Evolutionary conservation across 2,888 invertebrate species (phyloP), one percentile per base, ranked within the genome.

Genomic region (Hypsopygia costalis): DNA sequence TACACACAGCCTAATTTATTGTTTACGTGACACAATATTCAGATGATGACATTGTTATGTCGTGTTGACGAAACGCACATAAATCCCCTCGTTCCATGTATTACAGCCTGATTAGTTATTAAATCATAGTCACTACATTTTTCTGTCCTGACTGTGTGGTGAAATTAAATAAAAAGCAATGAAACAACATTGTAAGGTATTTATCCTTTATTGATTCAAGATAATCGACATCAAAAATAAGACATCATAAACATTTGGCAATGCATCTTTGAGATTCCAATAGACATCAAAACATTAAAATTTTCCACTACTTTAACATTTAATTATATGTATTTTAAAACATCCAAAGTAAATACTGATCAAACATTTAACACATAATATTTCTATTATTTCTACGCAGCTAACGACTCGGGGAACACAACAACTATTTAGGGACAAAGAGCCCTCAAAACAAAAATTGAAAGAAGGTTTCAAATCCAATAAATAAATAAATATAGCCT

Each of bases 341-440:
- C 75, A 78, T 71, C 72, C 58, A 74, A 71, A 74, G 49, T 69
- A 74, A 86, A 81, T 77, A 81, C 80, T 82, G 79, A 67, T 78
- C 58, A 74, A 80, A 82, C 77, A 81, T 81, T 75, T 70, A 81
- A 85, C 80, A 82, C 69, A 81, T 79, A 73, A 58, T 60, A 66
- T 65, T 59, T 58, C 60, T 68, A 69, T 63, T 63, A 62, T 60
- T 50, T 58, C 67, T 74, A 73, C 58, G 33, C 47, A 54, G 52
- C 73, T 80, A 77, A 69, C 66, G 49, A 51, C 48, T 49, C 49
- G 58, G 69, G 74, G 71, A 80, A 80, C 80, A 81, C 81, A 81
- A 82, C 79, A 81, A 58, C 72, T 61, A 79, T 66, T 47, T 65
- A 60, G 69, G 76, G 72, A 70, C 58, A 54, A 60, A 62, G 62